Evolutionary conservation across 2,888 invertebrate species (phyloP).

Genomic region (Conistra vaccinii): DNA sequence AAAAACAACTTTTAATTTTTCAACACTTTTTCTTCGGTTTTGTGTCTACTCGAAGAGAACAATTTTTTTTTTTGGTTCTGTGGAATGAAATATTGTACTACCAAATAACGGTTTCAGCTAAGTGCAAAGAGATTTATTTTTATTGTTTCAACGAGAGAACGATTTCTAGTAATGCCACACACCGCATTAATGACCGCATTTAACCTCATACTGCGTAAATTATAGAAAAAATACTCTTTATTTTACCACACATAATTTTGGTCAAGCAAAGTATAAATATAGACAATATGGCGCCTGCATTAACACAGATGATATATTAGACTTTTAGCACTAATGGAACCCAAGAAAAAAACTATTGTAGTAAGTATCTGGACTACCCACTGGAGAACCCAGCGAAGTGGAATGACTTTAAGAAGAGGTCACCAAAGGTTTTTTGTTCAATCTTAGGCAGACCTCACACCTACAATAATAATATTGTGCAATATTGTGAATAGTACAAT

Average conservation of each 20-base stretch:
- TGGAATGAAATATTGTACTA: conserved; percentile 5
- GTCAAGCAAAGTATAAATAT: conserved; percentile 3
- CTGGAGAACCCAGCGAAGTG: conserved; percentile 23
- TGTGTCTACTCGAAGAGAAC: background rate
- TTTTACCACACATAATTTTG: conserved; percentile 9
- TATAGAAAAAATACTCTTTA: conserved; percentile 21
- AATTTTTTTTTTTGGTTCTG: background rate
- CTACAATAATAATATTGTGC: background rate
- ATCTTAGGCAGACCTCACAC: background rate
- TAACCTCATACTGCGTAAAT: conserved; percentile 6
- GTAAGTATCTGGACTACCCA: conserved; percentile 28
- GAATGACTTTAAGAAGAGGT: conserved; percentile 28
- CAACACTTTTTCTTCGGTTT: background rate
- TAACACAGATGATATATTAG: conserved; percentile 53
- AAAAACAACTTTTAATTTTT: background rate
- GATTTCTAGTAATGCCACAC: conserved; percentile 26
- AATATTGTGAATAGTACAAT: background rate
- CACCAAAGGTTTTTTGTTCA: conserved; percentile 20
- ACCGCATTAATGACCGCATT: conserved; percentile 28
- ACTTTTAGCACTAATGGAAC: conserved; percentile 63
- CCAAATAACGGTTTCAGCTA: conserved; percentile 14
- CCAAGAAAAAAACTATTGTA: conserved; percentile 43
- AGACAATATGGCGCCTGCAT: conserved; percentile 49
- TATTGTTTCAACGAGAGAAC: conserved; percentile 16
- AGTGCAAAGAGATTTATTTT: conserved; percentile 39